Percentiles rank a stretch among this genome's conserved stretches.
phyloP scores from a whole-genome alignment of 2,797 vertebrate species.

The Syndactyla subalaris region DNA sequence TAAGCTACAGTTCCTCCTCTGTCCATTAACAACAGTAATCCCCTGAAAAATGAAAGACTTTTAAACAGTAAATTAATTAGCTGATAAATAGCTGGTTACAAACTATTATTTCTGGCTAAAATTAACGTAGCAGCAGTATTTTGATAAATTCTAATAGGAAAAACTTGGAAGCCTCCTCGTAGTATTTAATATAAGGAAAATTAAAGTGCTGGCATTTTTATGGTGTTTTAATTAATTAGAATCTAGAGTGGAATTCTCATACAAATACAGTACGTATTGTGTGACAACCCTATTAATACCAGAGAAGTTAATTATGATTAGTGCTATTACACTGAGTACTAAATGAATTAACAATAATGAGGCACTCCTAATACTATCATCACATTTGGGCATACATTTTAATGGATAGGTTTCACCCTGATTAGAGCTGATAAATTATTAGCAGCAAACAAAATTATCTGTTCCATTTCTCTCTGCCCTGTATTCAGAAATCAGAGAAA shows the following conservation, averaged over 20 bases:
- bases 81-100: constrained; percentile 36
- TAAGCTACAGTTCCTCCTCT: not conserved
- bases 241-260: constrained; percentile 63
- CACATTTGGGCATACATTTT: not conserved
- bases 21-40: not conserved
- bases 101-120: constrained; percentile 52
- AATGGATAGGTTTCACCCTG: constrained; percentile 34
- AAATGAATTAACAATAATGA: constrained; percentile 65
- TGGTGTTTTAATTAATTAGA: constrained; percentile 65
- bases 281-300: constrained; percentile 60
- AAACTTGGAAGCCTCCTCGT: constrained; percentile 31
- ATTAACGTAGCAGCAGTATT: constrained; percentile 46
- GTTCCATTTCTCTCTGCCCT: not conserved
- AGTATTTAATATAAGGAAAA: constrained; percentile 49
- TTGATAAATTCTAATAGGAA: constrained; percentile 63
- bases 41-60: constrained; percentile 19
- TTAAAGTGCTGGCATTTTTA: constrained; percentile 60
- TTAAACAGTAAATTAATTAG: constrained; percentile 30
- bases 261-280: constrained; percentile 42
- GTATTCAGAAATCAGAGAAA: constrained; percentile 10
- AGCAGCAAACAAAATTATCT: constrained; percentile 43
- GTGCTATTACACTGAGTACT: constrained; percentile 39
- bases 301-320: constrained; percentile 65
- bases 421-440: constrained; percentile 30
- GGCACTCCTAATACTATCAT: constrained; percentile 37